Conservation (phyloP, 2,113 vertebrate species). For the Ammodytes marinus region DNA sequence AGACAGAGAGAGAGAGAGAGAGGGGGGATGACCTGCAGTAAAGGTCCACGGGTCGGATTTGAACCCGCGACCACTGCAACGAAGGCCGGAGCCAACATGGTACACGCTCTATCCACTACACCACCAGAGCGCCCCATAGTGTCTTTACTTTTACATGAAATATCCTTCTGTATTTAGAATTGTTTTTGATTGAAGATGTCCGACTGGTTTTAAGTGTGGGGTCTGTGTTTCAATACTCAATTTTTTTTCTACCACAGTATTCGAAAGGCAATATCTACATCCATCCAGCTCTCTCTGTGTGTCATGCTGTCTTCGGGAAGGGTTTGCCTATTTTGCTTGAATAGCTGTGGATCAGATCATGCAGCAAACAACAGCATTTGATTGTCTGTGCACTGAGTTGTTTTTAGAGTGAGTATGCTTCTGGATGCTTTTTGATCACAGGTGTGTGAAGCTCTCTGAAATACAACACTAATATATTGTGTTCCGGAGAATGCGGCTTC, state of each 20-base stretch:
- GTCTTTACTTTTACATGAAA: not conserved
- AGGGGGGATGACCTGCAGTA: too few relatives aligned
- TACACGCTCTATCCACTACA: too few relatives aligned
- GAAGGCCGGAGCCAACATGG: too few relatives aligned
- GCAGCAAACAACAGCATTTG: constrained; percentile 13
- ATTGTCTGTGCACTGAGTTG: constrained; percentile 21
- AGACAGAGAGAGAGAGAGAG: too few relatives aligned
- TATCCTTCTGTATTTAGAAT: not conserved
- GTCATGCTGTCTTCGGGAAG: constrained; percentile 4
- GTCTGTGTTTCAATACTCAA: not conserved
- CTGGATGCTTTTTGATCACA: not conserved
- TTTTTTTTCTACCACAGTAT: not conserved
- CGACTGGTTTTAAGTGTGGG: not conserved
- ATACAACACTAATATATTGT: constrained; percentile 7
- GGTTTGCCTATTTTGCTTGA: not conserved
- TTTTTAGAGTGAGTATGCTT: not conserved
- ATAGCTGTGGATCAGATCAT: not conserved
- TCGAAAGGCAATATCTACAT: not conserved
- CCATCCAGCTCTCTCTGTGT: not conserved
- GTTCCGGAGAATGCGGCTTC: constrained; percentile 4
- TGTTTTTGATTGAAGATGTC: not conserved
- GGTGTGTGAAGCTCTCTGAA: not conserved
- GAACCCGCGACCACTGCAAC: too few relatives aligned
- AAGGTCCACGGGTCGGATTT: too few relatives aligned
- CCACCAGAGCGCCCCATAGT: too few relatives aligned